These are phyloP conservation scores for Bos taurus DNA, from an alignment of 2,113 vertebrate genomes.

Conservation along the genomic window DNA sequence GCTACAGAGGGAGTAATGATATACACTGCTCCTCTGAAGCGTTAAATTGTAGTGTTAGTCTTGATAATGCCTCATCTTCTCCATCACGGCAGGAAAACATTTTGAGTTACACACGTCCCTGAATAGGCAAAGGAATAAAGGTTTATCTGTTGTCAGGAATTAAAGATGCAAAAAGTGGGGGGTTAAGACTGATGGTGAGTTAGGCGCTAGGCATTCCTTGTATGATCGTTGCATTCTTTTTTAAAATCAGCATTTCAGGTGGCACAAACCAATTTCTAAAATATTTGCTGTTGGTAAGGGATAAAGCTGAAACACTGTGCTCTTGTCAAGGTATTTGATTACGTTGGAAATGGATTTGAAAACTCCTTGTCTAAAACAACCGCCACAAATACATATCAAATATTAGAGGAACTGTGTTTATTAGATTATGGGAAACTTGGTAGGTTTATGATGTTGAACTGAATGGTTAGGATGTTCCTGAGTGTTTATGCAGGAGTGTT, in stretches of 20 bases:
- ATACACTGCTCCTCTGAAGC: slow-evolving; percentile 86
- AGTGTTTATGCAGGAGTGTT: slow-evolving; percentile 28
- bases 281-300: slow-evolving; percentile 47
- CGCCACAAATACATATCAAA: slow-evolving; percentile 23
- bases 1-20: slow-evolving; percentile 85
- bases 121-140: slow-evolving; percentile 76
- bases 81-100: slow-evolving; percentile 83
- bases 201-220: slow-evolving; percentile 27
- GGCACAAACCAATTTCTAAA: slow-evolving; percentile 57
- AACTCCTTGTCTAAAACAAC: slow-evolving; percentile 32
- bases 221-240: neutral
- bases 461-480: slow-evolving; percentile 39
- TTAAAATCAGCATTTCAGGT: slow-evolving; percentile 63
- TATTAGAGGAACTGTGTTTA: slow-evolving; percentile 26
- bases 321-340: slow-evolving; percentile 60
- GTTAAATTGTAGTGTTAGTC: slow-evolving; percentile 89
- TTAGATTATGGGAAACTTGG: slow-evolving; percentile 39
- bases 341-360: slow-evolving; percentile 60
- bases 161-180: slow-evolving; percentile 63
- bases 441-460: slow-evolving; percentile 44
- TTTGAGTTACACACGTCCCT: slow-evolving; percentile 72
- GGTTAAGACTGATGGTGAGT: slow-evolving; percentile 1
- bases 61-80: slow-evolving; percentile 85
- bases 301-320: slow-evolving; percentile 60
- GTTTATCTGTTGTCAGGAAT: slow-evolving; percentile 74